Base-by-base conservation (phyloP, 2,888 invertebrate species). In the Amiota minor region DNA sequence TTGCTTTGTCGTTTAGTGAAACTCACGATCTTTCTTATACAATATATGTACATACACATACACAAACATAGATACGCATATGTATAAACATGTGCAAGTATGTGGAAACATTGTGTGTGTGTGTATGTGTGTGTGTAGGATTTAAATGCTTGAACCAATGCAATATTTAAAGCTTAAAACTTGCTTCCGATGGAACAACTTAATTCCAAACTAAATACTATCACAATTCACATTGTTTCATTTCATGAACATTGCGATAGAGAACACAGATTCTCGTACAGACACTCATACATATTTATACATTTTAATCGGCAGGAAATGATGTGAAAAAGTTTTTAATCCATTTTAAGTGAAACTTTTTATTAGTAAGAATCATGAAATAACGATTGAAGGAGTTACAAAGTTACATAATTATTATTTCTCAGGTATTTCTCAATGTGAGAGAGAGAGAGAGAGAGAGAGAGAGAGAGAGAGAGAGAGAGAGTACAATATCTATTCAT, bases 291-390 rank as follows among this genome's bases (percentile, higher is more conserved):
- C 35, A 35, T 35, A 35, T 35, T 35, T 35, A 35, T 35, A 35
- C 6, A 35, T 35, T 79, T 81, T 81, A 83, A 81, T 83, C 76
- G 77, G 71, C 71, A 79, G 81, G 78, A 79, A 78, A 75, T 82
- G 78, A 82, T 78, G 76, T 74, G 77, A 74, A 76, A 78, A 81
- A 80, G 72, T 76, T 78, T 74, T 75, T 80, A 80, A 80, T 79
- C 79, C 79, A 53, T 76, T 79, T 35, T 78, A 76, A 79, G 76
- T 77, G 78, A 45, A 79, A 79, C 77, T 78, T 78, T 78, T 78
- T 74, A 76, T 71, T 70, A 74, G 20, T 61, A 72, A 72, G 69
- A 68, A 78, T 8, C 35, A 35, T 35, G 35, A 35, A 35, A 35
- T 35, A 35, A 35, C 35, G 35, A 35, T 35, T 35, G 6, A 35